Evolutionary conservation across 1,140 invertebrate species (phyloP).

Genomic region (Pristionchus pacificus): DNA sequence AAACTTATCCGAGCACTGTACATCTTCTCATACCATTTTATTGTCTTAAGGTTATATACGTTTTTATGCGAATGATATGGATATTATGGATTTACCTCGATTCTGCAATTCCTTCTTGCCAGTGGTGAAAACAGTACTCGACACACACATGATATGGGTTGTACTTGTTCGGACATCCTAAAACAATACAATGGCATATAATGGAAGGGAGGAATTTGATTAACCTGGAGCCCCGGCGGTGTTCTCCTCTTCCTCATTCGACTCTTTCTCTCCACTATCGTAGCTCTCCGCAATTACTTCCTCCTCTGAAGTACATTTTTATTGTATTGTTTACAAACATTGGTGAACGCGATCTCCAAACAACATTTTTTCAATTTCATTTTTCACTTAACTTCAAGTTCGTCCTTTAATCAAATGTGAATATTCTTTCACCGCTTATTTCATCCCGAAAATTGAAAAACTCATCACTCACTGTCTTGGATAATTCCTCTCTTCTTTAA

Average conservation of each 20-base stretch:
- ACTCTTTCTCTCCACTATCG: constrained; percentile 61
- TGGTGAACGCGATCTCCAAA: too few relatives aligned
- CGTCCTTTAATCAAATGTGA: too few relatives aligned
- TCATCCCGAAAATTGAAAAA: not conserved
- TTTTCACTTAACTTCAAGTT: too few relatives aligned
- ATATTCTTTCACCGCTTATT: too few relatives aligned
- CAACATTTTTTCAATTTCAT: too few relatives aligned
- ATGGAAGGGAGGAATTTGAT: too few relatives aligned
- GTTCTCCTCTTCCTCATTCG: constrained; percentile 28
- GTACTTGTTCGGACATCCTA: constrained; percentile 91
- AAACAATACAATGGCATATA: too few relatives aligned
- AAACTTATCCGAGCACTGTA: too few relatives aligned
- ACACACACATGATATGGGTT: constrained; percentile 91
- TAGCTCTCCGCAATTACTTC: constrained; percentile 85
- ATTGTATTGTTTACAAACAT: too few relatives aligned
- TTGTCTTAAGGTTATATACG: not conserved
- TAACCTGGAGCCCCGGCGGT: constrained; percentile 60
- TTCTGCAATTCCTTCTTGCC: constrained; percentile 72
- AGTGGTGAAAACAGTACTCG: constrained; percentile 79
- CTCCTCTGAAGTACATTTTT: constrained; percentile 65
- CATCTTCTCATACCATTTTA: too few relatives aligned
- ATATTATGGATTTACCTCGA: constrained; percentile 58
- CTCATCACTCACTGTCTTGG: constrained; percentile 24
- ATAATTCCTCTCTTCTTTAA: constrained; percentile 78
- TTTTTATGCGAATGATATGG: not conserved